Conservation (phyloP, 2,888 invertebrate genomes). For the Orthosia incerta region DNA sequence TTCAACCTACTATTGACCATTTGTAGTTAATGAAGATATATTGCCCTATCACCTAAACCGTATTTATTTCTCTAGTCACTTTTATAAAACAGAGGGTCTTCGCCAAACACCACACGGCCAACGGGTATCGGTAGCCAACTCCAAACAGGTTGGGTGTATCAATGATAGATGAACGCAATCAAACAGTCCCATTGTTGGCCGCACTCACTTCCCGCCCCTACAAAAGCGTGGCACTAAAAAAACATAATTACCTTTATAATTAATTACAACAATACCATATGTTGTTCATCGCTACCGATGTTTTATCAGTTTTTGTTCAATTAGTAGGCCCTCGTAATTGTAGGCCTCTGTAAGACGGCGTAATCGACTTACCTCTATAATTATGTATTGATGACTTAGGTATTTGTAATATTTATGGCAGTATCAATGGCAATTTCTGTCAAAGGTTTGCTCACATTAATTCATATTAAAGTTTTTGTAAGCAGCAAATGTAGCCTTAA, state of each 20-base stretch:
- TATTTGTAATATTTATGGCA: slow-evolving; percentile 64
- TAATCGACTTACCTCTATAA: slow-evolving; percentile 76
- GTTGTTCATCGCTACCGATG: slow-evolving; percentile 84
- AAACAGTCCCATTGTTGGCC: slow-evolving; percentile 83
- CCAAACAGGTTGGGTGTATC: slow-evolving; percentile 65
- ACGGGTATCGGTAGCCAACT: slow-evolving; percentile 49
- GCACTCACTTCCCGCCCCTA: slow-evolving; percentile 80
- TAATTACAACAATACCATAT: slow-evolving; percentile 88
- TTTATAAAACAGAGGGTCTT: slow-evolving; percentile 11
- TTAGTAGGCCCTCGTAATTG: slow-evolving; percentile 81
- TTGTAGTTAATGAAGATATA: too few species aligned
- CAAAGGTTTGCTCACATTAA: slow-evolving; percentile 23
- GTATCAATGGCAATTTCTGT: slow-evolving; percentile 45
- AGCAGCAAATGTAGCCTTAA: slow-evolving; percentile 26
- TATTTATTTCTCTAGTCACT: neutral
- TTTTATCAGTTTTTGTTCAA: slow-evolving; percentile 82
- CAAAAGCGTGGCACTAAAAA: slow-evolving; percentile 81
- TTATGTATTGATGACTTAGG: slow-evolving; percentile 69
- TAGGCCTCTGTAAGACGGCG: slow-evolving; percentile 72
- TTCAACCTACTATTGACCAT: too few species aligned
- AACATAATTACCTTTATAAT: slow-evolving; percentile 85
- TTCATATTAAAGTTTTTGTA: slow-evolving; percentile 36
- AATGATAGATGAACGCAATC: slow-evolving; percentile 83
- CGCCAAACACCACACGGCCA: neutral
- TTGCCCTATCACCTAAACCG: too few species aligned